A percentile compares a stretch with the other conserved stretches of the same genome.
These are phyloP conservation scores for Metallyticus violacea DNA, from an alignment of 2,888 invertebrate species.

Conservation along the genomic window DNA sequence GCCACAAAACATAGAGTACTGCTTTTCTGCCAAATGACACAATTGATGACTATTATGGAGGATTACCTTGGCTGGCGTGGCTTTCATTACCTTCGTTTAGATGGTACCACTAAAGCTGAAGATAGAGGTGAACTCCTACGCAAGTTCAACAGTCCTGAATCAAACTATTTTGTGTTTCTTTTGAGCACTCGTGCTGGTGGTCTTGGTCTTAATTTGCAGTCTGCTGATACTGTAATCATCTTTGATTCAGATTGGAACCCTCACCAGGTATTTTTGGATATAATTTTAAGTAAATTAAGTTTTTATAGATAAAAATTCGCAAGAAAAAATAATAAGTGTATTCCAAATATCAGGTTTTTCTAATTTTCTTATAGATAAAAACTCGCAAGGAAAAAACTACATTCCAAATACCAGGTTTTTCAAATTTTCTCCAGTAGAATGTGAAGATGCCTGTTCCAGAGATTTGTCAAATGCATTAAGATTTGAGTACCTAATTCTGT, in stretches of 20 bases:
- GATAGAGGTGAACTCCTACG: conserved; percentile 57
- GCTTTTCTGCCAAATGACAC: conserved; percentile 66
- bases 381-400: too few species aligned
- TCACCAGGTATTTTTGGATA: conserved; percentile 51
- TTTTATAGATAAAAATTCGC: too few species aligned
- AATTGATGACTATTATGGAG: conserved; percentile 61
- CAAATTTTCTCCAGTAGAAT: too few species aligned
- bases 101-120: conserved; percentile 61
- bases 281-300: too few species aligned
- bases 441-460: too few species aligned
- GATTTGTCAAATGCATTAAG: too few species aligned
- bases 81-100: conserved; percentile 56
- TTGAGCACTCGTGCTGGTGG: conserved; percentile 62
- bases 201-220: conserved; percentile 60
- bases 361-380: too few species aligned
- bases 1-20: conserved; percentile 55
- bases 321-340: too few species aligned
- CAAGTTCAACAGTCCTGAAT: conserved; percentile 50
- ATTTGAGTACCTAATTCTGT: too few species aligned
- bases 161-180: conserved; percentile 59
- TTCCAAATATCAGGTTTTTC: too few species aligned
- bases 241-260: conserved; percentile 69
- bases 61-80: conserved; percentile 57
- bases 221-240: conserved; percentile 66
- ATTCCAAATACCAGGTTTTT: too few species aligned